A percentile compares a stretch with the other conserved stretches of the same genome.
phyloP scores from a whole-genome alignment of 37 sponge, comb jelly and placozoan species.

The Halichondria panicea region DNA sequence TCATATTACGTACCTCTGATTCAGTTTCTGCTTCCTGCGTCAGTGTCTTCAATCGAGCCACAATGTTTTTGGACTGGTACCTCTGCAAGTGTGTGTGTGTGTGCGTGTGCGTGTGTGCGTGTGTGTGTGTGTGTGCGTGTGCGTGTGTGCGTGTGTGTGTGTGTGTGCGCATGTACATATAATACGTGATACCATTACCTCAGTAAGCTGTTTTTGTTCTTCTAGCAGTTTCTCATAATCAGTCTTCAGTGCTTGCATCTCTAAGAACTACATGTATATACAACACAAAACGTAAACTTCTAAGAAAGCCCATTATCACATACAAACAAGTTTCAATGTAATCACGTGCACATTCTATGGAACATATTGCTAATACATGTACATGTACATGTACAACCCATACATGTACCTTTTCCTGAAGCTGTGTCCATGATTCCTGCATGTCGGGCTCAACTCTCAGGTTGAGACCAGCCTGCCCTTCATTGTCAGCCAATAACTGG shows the following conservation, averaged over 20 bases:
- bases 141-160: neutral
- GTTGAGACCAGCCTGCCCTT: constrained; percentile 51
- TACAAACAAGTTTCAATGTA: too few relatives aligned
- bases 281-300: neutral
- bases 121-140: neutral
- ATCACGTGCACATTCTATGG: too few relatives aligned
- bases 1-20: constrained; percentile 39
- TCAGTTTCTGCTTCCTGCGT: constrained; percentile 52
- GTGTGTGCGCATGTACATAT: neutral
- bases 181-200: constrained; percentile 3
- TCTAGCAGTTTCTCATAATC: constrained; percentile 18
- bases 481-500: constrained; percentile 42
- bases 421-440: constrained; percentile 45
- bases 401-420: constrained; percentile 54
- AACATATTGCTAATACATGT: neutral
- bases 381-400: neutral
- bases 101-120: neutral
- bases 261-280: constrained; percentile 28
- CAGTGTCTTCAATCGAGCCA: constrained; percentile 19
- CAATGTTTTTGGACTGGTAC: constrained; percentile 28
- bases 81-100: constrained; percentile 15
- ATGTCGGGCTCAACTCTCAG: constrained; percentile 62
- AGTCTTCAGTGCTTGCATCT: constrained; percentile 25
- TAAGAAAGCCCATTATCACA: too few relatives aligned
- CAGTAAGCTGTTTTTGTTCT: constrained; percentile 30